Evolutionary conservation across 2,113 vertebrate species (phyloP), one percentile per base, ranked within the genome.

Genomic region (Vombatus ursinus): DNA sequence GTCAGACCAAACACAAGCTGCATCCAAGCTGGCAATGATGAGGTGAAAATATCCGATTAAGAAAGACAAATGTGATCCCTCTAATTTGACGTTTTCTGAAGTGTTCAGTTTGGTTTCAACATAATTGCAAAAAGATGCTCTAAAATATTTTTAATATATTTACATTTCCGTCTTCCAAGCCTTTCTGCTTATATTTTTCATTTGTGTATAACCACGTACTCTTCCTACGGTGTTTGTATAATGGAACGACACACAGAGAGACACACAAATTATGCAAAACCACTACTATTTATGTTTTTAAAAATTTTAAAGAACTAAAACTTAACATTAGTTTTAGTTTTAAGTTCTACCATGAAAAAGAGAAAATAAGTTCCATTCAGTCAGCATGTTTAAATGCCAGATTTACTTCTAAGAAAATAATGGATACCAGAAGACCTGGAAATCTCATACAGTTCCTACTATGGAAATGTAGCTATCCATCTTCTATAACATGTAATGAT

Each of bases 331-430:
- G 37, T 68, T 10, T 52, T 57, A 93, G n/a, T 94, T 96, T 96
- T 92, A 50, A 91, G 51, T 95, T 94, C 37, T 50, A 93, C 28
- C 44, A 92, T 44, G 2, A 50, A 68, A 25, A 52, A 52, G 92
- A 90, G 19, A 84, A 96, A 95, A 50, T 28, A 91, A 50, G 26
- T 91, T 94, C 44, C 54, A 50, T 94, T 44, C 50, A 50, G 10
- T 14, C 61, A 95, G 47, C 11, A 31, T 52, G 19, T 91, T 93
- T 3, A 8, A 37, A 54, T 68, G 57, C 52, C 90, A 90, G 49
- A 95, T 77, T 95, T 92, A 96, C 84, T 96, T 96, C 61, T 96
- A 68, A 90, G 95, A 92, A 94, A 96, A 96, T 92, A 95, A 93
- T 25, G 50, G 49, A 57, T n/a, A 91, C 50, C 91, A 96, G 94